Percentiles rank a stretch among this genome's conserved stretches.
Evolutionary conservation across 1,140 invertebrate genomes (phyloP).

Genomic region (Cylas formicarius): DNA sequence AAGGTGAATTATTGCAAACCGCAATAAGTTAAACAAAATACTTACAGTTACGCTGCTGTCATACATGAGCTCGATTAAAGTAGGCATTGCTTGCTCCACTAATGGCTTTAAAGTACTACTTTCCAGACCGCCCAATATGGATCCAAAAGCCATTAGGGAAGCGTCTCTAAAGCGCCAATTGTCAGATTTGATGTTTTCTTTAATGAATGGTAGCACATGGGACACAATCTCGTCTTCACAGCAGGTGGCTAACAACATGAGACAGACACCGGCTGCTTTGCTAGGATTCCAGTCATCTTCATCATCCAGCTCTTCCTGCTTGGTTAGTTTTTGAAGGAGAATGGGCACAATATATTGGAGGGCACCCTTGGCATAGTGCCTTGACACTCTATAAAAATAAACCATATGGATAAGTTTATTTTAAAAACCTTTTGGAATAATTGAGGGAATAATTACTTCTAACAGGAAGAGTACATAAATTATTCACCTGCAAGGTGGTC

Average conservation of each 20-base stretch:
- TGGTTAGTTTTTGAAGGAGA: conserved; percentile 87
- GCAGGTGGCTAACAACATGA: conserved; percentile 95
- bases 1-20: too few relatives aligned
- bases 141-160: conserved; percentile 97
- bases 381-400: conserved; percentile 23
- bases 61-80: conserved; percentile 88
- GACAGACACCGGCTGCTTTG: conserved; percentile 98
- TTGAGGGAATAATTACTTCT: too few relatives aligned
- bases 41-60: conserved; percentile 83
- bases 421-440: too few relatives aligned
- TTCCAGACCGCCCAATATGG: conserved; percentile 91
- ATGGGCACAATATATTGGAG: conserved; percentile 92
- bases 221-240: conserved; percentile 97
- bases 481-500: conserved; percentile 67
- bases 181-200: conserved; percentile 83
- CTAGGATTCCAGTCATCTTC: conserved; percentile 99
- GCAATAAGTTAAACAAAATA: not conserved
- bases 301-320: conserved; percentile 90
- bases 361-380: conserved; percentile 54
- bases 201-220: conserved; percentile 94
- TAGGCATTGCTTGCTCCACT: conserved; percentile 94
- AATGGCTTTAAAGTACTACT: conserved; percentile 79
- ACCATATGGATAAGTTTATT: not conserved
- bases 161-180: conserved; percentile 97
- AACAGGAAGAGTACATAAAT: too few relatives aligned